These are phyloP conservation scores for Canis aureus DNA, from an alignment of 2,113 vertebrate species.

Conservation along the genomic window DNA sequence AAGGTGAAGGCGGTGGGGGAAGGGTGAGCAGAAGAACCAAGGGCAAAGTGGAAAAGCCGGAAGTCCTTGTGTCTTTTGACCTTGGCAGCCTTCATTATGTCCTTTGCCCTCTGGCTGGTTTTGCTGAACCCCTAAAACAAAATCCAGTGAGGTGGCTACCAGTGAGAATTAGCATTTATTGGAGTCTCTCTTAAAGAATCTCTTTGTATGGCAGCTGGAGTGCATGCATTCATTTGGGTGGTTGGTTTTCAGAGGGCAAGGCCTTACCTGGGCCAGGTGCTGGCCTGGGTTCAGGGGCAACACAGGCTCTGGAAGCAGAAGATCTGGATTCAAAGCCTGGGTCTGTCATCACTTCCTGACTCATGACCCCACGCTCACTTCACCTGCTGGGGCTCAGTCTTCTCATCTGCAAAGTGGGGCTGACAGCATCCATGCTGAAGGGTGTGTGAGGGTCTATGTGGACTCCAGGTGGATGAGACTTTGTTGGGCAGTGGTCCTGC, in stretches of 20 bases:
- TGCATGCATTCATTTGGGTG: accelerated
- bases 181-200: not conserved
- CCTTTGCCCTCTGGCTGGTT: not conserved
- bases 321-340: not conserved
- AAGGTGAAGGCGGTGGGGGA: not conserved
- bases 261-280: not conserved
- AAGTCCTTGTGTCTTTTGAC: not conserved
- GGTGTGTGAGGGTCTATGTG: not conserved
- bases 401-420: not conserved
- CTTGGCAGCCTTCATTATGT: not conserved
- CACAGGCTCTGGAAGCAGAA: not conserved
- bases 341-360: not conserved
- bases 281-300: not conserved
- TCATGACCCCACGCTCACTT: not conserved
- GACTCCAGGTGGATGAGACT: not conserved
- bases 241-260: not conserved
- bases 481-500: not conserved
- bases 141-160: not conserved
- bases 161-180: not conserved
- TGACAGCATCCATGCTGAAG: accelerated
- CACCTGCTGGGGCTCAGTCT: not conserved
- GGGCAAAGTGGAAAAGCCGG: accelerated
- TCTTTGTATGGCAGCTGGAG: not conserved
- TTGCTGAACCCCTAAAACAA: not conserved
- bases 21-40: not conserved